Conservation (phyloP, 2,113 vertebrate species). For the Scomber scombrus region DNA sequence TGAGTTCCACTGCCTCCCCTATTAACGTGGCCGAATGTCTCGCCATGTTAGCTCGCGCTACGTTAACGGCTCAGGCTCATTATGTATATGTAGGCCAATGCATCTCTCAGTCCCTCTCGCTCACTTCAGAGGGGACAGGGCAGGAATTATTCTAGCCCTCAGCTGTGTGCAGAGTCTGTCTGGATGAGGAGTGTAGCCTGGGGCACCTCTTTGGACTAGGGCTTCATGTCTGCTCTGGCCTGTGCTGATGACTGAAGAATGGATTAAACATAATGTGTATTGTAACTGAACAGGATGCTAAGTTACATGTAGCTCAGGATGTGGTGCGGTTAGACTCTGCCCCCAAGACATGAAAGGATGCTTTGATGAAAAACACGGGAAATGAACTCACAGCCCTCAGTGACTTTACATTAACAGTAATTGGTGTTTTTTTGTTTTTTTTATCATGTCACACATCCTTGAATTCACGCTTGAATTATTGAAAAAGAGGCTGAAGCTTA, state of each 20-base stretch:
- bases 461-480: not conserved
- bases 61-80: constrained; percentile 62
- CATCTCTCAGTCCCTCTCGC: constrained; percentile 40
- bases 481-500: not conserved
- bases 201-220: constrained; percentile 58
- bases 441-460: constrained; percentile 30
- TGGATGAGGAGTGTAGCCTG: constrained; percentile 63
- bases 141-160: constrained; percentile 65
- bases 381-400: not conserved
- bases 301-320: constrained; percentile 7
- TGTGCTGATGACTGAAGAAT: constrained; percentile 50
- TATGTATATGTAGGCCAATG: constrained; percentile 78
- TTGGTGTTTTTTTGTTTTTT: constrained; percentile 57
- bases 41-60: constrained; percentile 58
- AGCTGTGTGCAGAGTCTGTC: constrained; percentile 54
- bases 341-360: constrained; percentile 28
- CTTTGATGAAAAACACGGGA: constrained; percentile 35
- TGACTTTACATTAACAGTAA: constrained; percentile 38
- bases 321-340: constrained; percentile 25
- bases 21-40: constrained; percentile 63
- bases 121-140: constrained; percentile 55
- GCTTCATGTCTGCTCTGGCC: constrained; percentile 38
- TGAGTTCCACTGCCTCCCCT: constrained; percentile 28
- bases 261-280: constrained; percentile 39
- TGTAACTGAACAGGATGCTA: constrained; percentile 39